A percentile compares a stretch with the other conserved stretches of the same genome.
phyloP scores from a whole-genome alignment of 2,797 vertebrate species.

The Siniperca obscura region DNA sequence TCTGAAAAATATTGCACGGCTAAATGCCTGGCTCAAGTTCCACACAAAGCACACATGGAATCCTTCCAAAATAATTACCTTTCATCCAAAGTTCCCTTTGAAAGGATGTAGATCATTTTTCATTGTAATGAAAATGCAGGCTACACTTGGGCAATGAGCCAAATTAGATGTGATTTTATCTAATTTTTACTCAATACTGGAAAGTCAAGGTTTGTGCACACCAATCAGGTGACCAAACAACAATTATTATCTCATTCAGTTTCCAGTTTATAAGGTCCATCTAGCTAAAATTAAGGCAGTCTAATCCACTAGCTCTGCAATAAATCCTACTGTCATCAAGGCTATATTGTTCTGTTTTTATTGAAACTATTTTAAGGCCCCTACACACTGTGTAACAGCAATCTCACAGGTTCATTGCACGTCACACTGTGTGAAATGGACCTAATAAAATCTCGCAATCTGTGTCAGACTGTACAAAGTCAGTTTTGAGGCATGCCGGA shows the following conservation, averaged over 20 bases:
- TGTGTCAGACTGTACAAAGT: neutral
- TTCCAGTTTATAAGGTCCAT: neutral
- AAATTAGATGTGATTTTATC: neutral
- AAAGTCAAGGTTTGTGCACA: neutral
- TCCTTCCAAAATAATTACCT: conserved; percentile 26
- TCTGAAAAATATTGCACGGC: neutral
- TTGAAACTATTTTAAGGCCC: neutral
- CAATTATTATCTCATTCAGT: neutral
- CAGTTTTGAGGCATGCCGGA: neutral
- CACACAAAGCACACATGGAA: conserved; percentile 7
- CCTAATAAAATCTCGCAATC: neutral
- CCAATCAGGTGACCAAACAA: neutral
- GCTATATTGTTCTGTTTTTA: neutral
- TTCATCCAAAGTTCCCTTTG: conserved; percentile 4
- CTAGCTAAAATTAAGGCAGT: neutral
- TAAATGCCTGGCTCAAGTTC: neutral
- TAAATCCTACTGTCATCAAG: neutral
- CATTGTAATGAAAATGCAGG: conserved; percentile 10
- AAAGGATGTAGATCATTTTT: conserved; percentile 17
- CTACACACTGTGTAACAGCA: neutral
- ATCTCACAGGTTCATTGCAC: neutral
- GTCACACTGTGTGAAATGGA: neutral
- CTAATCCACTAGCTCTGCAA: neutral
- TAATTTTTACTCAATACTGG: neutral
- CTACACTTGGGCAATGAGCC: neutral